Percentiles rank a stretch among this genome's conserved stretches.
Conservation (phyloP, 1,140 invertebrate species). For the Drosophila ironensis region DNA sequence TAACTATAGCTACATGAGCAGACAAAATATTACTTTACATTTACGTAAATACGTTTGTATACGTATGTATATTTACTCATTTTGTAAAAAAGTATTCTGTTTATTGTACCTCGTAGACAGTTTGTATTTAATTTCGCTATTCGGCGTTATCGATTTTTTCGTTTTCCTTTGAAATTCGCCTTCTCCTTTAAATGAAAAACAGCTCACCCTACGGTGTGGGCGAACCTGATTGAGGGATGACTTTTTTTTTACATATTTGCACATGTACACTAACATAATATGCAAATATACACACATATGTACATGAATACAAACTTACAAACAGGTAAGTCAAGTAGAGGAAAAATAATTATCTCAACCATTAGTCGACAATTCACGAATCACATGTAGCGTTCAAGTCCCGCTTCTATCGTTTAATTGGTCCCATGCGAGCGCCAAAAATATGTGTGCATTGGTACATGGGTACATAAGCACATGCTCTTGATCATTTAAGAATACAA, state of each 20-base stretch:
- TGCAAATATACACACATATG: constrained; percentile 1
- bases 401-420: too few relatives aligned
- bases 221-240: constrained; percentile 11
- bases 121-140: constrained; percentile 58
- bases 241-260: too few relatives aligned
- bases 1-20: constrained; percentile 14
- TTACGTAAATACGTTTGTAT: neutral
- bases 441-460: too few relatives aligned
- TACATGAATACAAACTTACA: too few relatives aligned
- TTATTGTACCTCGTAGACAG: constrained; percentile 34
- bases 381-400: too few relatives aligned
- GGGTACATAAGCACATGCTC: too few relatives aligned
- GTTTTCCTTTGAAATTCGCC: constrained; percentile 46
- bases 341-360: too few relatives aligned
- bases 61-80: constrained; percentile 1
- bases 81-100: constrained; percentile 1
- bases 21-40: constrained; percentile 2
- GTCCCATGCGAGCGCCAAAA: too few relatives aligned
- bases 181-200: constrained; percentile 20
- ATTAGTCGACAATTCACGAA: too few relatives aligned
- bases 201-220: neutral
- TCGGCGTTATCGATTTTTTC: constrained; percentile 58
- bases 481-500: too few relatives aligned
- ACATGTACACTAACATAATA: constrained; percentile 1
- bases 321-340: too few relatives aligned